phyloP scores from a whole-genome alignment of 1,140 invertebrate genomes.

The Cryptotermes secundus region DNA sequence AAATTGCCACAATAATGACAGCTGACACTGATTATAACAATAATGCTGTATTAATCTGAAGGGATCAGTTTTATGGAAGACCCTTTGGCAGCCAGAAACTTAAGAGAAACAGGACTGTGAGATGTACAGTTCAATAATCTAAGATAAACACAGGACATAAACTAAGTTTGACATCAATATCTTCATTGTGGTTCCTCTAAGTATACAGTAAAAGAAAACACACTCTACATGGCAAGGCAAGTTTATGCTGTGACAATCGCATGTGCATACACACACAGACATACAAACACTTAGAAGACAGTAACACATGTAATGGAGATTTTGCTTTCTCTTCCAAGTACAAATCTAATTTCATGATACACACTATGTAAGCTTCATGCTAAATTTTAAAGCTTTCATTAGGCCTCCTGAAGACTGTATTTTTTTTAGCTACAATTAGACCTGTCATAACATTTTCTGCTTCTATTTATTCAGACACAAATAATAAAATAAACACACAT shows the following conservation, averaged over 20 bases:
- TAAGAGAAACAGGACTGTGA: not conserved
- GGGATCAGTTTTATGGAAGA: not conserved
- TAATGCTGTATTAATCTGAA: not conserved
- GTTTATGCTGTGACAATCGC: not conserved
- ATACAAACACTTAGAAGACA: not conserved
- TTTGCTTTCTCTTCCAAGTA: not conserved
- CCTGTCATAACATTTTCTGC: not conserved
- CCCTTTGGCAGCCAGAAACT: not conserved
- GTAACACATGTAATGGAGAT: not conserved
- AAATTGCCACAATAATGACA: not conserved
- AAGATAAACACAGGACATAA: too few species aligned
- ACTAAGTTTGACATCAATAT: too few species aligned
- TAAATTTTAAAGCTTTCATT: conserved; percentile 16
- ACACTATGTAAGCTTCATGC: not conserved
- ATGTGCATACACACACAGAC: not conserved
- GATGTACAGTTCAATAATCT: not conserved
- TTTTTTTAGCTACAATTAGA: not conserved
- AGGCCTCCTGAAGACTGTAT: not conserved
- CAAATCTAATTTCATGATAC: not conserved
- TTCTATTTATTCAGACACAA: not conserved
- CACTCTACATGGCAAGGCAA: not conserved
- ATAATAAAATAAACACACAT: not conserved
- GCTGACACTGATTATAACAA: not conserved
- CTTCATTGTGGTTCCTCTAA: too few species aligned
- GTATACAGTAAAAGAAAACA: not conserved